A percentile compares a stretch with the other conserved stretches of the same genome.
Conservation (phyloP, 2,888 invertebrate genomes). For the Andrena haemorrhoa region DNA sequence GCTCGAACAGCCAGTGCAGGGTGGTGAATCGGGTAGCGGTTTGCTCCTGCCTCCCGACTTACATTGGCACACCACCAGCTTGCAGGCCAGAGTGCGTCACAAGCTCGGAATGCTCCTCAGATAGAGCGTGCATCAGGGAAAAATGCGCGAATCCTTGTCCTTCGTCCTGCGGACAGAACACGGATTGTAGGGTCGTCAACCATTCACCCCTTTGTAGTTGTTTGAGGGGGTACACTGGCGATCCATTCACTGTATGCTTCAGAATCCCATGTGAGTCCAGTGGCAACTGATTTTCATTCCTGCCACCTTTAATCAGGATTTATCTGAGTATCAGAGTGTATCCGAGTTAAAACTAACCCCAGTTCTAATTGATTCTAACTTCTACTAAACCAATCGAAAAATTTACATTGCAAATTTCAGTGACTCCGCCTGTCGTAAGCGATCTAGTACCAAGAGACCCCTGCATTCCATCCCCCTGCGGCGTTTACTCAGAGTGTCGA, state of each 20-base stretch:
- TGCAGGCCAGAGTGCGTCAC: slow-evolving; percentile 85
- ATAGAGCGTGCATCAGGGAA: slow-evolving; percentile 85
- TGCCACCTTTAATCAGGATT: no score
- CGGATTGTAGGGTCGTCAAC: slow-evolving; percentile 85
- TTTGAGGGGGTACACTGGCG: slow-evolving; percentile 81
- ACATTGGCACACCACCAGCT: slow-evolving; percentile 84
- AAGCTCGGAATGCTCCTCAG: slow-evolving; percentile 83
- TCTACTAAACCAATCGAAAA: background rate
- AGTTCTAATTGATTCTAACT: no score
- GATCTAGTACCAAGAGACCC: slow-evolving; percentile 86
- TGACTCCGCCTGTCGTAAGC: slow-evolving; percentile 83
- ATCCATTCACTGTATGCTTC: slow-evolving; percentile 83
- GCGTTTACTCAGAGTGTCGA: slow-evolving; percentile 92
- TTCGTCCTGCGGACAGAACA: slow-evolving; percentile 85
- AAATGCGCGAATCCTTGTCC: slow-evolving; percentile 86
- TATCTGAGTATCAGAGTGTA: no score
- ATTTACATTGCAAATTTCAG: slow-evolving; percentile 39
- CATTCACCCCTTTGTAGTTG: slow-evolving; percentile 86
- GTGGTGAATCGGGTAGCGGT: slow-evolving; percentile 87
- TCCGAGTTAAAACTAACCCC: no score
- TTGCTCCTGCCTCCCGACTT: slow-evolving; percentile 85
- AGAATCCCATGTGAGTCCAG: slow-evolving; percentile 86
- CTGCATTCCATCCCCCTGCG: slow-evolving; percentile 92
- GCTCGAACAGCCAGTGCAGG: slow-evolving; percentile 90
- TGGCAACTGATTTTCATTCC: background rate